These are phyloP conservation scores for Petrosia ficiformis DNA, from an alignment of 37 sponge, comb jelly and placozoan genomes.

Conservation along the genomic window DNA sequence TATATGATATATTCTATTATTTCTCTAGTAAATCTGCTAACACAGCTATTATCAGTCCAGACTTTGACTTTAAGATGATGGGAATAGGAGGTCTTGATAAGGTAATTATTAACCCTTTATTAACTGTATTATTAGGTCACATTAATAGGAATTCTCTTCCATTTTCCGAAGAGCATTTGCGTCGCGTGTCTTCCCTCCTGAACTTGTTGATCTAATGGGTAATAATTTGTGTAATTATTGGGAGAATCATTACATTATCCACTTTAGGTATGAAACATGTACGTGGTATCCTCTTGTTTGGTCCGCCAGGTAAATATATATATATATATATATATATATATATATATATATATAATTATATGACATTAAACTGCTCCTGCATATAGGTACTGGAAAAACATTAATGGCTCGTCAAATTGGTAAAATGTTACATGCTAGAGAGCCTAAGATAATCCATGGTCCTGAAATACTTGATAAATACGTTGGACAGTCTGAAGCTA, in stretches of 20 bases:
- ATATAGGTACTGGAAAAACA: constrained; percentile 94
- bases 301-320: constrained; percentile 73
- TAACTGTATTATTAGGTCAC: not conserved
- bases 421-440: constrained; percentile 95
- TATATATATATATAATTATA: not conserved
- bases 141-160: constrained; percentile 82
- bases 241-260: not conserved
- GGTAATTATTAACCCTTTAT: constrained; percentile 44
- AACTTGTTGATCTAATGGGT: constrained; percentile 91
- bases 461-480: constrained; percentile 98
- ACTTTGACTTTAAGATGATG: constrained; percentile 96
- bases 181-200: constrained; percentile 95
- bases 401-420: constrained; percentile 99
- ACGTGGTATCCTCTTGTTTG: constrained; percentile 90
- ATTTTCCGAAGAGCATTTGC: constrained; percentile 99
- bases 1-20: not conserved
- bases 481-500: constrained; percentile 99
- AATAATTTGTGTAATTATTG: not conserved
- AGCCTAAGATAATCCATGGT: constrained; percentile 94
- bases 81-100: constrained; percentile 97
- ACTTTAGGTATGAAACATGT: constrained; percentile 82
- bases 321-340: not conserved
- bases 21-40: constrained; percentile 41
- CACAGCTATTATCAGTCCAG: constrained; percentile 85
- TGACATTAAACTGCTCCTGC: not conserved